Percentiles rank a stretch among this genome's conserved stretches.
These are phyloP conservation scores for Microplitis demolitor DNA, from an alignment of 1,140 invertebrate genomes.

Conservation along the genomic window DNA sequence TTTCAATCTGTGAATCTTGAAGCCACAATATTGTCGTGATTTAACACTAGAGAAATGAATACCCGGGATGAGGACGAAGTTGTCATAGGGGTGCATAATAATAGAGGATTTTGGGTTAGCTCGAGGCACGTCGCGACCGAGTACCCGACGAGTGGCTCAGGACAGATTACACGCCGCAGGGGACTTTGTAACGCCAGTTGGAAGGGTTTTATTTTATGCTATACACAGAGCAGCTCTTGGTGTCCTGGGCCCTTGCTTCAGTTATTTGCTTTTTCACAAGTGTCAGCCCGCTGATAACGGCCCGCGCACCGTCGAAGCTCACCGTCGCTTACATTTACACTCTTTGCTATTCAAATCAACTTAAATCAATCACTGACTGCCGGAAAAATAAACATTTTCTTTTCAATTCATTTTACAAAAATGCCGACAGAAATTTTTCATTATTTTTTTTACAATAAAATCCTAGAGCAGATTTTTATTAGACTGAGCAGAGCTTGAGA, in stretches of 20 bases:
- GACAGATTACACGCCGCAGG: slow-evolving; percentile 59
- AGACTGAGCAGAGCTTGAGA: too few species aligned
- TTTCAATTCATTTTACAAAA: too few species aligned
- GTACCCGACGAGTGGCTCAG: slow-evolving; percentile 44
- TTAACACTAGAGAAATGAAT: slow-evolving; percentile 26
- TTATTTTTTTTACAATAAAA: too few species aligned
- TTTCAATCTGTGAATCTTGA: background rate
- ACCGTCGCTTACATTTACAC: slow-evolving; percentile 9
- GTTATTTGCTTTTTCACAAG: slow-evolving; percentile 45
- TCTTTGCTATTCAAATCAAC: slow-evolving; percentile 29
- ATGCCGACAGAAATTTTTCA: too few species aligned
- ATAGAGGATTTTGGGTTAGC: slow-evolving; percentile 52
- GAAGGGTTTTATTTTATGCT: slow-evolving; percentile 42
- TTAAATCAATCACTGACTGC: slow-evolving; percentile 25
- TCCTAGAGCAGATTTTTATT: too few species aligned
- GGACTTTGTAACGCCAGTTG: slow-evolving; percentile 29
- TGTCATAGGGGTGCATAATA: slow-evolving; percentile 56
- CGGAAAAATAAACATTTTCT: too few species aligned
- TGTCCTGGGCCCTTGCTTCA: background rate
- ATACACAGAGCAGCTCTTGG: background rate
- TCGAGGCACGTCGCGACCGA: slow-evolving; percentile 34
- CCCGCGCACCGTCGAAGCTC: slow-evolving; percentile 20
- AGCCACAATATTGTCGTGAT: slow-evolving; percentile 32
- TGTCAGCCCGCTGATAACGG: slow-evolving; percentile 47
- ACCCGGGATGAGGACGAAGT: slow-evolving; percentile 17